Conservation (phyloP, 2,113 vertebrate species). For the Thunnus maccoyii region DNA sequence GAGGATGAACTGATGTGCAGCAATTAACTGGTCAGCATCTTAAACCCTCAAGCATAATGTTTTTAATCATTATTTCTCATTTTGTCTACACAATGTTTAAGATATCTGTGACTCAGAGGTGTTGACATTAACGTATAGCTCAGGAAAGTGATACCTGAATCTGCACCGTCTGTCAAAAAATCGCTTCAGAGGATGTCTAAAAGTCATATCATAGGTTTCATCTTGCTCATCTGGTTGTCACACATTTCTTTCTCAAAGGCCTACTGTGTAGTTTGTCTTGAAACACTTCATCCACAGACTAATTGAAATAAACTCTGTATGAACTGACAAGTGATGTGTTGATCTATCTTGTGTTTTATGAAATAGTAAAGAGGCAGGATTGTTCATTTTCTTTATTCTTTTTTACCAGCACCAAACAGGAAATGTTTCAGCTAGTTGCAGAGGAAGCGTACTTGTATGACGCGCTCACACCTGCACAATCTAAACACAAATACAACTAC, state of each 20-base stretch:
- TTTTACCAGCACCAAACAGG: not conserved
- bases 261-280: not conserved
- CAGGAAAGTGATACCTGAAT: not conserved
- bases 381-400: not conserved
- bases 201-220: not conserved
- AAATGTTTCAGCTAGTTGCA: not conserved
- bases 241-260: not conserved
- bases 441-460: not conserved
- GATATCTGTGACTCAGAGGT: not conserved
- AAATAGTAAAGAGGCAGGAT: not conserved
- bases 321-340: not conserved
- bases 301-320: not conserved
- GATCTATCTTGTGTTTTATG: no score
- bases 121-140: not conserved
- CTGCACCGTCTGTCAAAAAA: not conserved
- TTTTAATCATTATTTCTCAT: not conserved
- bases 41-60: not conserved
- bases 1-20: no score
- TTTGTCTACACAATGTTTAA: not conserved
- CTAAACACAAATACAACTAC: constrained; percentile 2
- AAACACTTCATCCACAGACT: not conserved
- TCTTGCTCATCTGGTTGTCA: not conserved
- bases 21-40: no score
- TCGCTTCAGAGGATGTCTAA: not conserved
- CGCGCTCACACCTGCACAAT: not conserved